Evolutionary conservation across 2,797 vertebrate species (phyloP).

Genomic region (Intellagama lesueurii): DNA sequence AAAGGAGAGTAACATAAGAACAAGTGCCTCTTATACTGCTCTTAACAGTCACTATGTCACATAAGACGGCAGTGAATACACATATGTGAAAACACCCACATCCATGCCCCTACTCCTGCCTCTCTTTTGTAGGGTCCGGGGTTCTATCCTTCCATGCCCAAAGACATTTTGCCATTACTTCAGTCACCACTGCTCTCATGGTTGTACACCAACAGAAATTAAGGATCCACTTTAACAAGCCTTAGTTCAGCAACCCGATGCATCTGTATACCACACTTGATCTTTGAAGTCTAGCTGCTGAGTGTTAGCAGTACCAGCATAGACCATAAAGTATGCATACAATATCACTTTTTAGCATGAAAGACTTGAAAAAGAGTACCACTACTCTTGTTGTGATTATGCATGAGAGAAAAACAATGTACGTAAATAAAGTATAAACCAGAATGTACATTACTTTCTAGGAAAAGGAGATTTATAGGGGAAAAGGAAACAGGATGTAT

Average conservation of each 20-base stretch:
- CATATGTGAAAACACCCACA: not conserved
- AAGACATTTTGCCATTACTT: not conserved
- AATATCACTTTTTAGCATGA: not conserved
- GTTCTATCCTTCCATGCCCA: not conserved
- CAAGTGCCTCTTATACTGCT: constrained; percentile 35
- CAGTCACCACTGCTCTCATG: not conserved
- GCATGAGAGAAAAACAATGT: not conserved
- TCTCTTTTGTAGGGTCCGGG: not conserved
- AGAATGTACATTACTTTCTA: not conserved
- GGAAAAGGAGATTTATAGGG: not conserved
- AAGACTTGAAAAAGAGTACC: not conserved
- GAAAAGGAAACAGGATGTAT: not conserved
- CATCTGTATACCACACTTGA: not conserved
- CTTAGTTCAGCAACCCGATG: not conserved
- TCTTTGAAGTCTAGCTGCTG: not conserved
- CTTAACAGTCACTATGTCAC: constrained; percentile 18
- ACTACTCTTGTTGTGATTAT: not conserved
- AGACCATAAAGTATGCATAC: not conserved
- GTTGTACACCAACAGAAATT: not conserved
- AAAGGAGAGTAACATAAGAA: constrained; percentile 34
- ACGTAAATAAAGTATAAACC: not conserved
- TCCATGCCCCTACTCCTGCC: not conserved
- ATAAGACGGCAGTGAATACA: not conserved
- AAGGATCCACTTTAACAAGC: not conserved
- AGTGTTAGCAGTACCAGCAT: not conserved